A percentile compares a stretch with the other conserved stretches of the same genome.
These are phyloP conservation scores for Phyllostomus discolor DNA, from an alignment of 2,113 vertebrate species.

Conservation along the genomic window DNA sequence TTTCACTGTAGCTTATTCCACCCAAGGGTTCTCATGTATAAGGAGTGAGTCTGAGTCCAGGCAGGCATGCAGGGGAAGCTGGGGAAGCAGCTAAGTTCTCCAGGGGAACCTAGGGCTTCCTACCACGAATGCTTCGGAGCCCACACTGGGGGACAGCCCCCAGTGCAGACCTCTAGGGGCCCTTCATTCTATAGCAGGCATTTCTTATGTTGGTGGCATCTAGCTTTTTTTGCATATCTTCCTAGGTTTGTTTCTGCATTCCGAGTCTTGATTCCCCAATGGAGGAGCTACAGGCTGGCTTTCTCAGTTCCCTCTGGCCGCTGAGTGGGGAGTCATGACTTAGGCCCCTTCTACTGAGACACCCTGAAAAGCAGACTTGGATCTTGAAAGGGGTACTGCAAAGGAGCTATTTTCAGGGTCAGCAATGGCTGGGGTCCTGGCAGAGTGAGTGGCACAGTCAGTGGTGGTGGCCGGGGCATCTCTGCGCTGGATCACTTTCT, in stretches of 20 bases:
- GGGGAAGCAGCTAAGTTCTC: background rate
- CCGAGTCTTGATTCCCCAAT: background rate
- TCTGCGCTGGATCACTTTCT: background rate
- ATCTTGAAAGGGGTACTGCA: background rate
- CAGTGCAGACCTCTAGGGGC: background rate
- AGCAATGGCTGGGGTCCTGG: background rate
- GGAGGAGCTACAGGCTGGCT: no score
- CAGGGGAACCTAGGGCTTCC: background rate
- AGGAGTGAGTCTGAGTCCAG: background rate
- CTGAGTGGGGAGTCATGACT: background rate
- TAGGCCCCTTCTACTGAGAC: background rate
- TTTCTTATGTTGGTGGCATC: background rate
- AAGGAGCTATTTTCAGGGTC: background rate
- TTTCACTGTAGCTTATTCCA: constrained; percentile 56
- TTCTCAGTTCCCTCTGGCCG: background rate
- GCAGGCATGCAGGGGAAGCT: background rate
- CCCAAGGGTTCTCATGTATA: background rate
- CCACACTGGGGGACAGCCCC: background rate
- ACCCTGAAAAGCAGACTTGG: background rate
- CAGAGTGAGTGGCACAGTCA: background rate
- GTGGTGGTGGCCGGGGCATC: background rate
- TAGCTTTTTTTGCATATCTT: background rate
- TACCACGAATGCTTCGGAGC: background rate
- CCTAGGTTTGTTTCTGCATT: background rate
- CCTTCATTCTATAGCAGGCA: background rate